Evolutionary conservation across 2,888 invertebrate species (phyloP).

Genomic region (Xanthorhoe spadicearia): DNA sequence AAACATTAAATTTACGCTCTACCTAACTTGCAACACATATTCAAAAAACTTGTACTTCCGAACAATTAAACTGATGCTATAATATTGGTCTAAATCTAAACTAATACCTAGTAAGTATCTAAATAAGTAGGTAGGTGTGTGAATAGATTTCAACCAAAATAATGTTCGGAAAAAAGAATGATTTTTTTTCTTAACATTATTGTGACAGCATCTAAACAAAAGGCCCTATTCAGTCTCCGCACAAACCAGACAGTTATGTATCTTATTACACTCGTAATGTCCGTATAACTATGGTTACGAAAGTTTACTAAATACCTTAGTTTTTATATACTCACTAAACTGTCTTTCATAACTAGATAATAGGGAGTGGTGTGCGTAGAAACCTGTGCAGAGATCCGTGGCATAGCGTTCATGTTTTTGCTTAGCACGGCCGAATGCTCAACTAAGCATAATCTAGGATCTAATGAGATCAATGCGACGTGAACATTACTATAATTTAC

Average conservation of each 20-base stretch:
- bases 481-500: too few relatives aligned
- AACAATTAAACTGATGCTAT: constrained; percentile 8
- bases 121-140: too few relatives aligned
- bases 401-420: constrained; percentile 39
- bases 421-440: constrained; percentile 31
- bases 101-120: too few relatives aligned
- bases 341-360: constrained; percentile 33
- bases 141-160: too few relatives aligned
- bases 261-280: constrained; percentile 9
- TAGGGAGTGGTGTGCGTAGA: constrained; percentile 23
- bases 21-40: constrained; percentile 21
- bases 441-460: constrained; percentile 21
- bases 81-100: background rate
- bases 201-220: background rate
- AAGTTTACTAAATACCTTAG: constrained; percentile 25
- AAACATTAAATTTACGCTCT: constrained; percentile 29
- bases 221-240: background rate
- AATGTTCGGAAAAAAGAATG: too few relatives aligned
- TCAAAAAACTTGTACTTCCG: constrained; percentile 9
- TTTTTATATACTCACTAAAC: constrained; percentile 31
- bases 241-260: background rate
- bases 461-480: background rate
- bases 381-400: constrained; percentile 34
- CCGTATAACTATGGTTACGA: constrained; percentile 20
- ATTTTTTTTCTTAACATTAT: too few relatives aligned